Conservation (phyloP, 1,140 invertebrate species). For the Drosophila virilis region DNA sequence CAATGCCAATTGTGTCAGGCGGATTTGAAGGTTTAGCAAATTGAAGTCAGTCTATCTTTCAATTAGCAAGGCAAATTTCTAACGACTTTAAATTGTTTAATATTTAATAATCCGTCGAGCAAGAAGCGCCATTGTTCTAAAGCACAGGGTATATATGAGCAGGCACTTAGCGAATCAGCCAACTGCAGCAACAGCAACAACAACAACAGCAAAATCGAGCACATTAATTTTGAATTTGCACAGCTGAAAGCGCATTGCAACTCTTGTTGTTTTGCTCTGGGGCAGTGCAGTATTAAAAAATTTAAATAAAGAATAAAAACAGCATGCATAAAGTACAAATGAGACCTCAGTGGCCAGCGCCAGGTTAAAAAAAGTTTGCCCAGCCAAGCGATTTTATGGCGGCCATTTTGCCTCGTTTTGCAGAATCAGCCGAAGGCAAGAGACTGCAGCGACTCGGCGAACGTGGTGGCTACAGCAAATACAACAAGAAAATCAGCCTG, state of each 20-base stretch:
- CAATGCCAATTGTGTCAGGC: constrained; percentile 8
- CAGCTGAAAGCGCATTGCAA: constrained; percentile 61
- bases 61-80: constrained; percentile 50
- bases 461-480: constrained; percentile 88
- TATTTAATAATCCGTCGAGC: constrained; percentile 69
- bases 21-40: constrained; percentile 17
- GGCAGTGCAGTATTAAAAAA: constrained; percentile 3
- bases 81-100: constrained; percentile 65
- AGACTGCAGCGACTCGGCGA: constrained; percentile 87
- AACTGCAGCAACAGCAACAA: constrained; percentile 21
- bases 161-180: constrained; percentile 45
- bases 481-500: constrained; percentile 87
- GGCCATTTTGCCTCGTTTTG: constrained; percentile 62
- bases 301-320: constrained; percentile 22
- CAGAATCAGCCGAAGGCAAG: constrained; percentile 86
- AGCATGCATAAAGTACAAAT: constrained; percentile 53
- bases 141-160: constrained; percentile 5
- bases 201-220: constrained; percentile 25
- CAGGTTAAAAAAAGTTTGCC: constrained; percentile 56
- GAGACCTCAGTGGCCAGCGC: constrained; percentile 37
- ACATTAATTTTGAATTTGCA: constrained; percentile 79
- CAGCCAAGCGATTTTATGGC: constrained; percentile 61
- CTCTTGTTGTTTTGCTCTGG: constrained; percentile 3
- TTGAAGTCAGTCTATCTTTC: constrained; percentile 9
- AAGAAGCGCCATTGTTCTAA: constrained; percentile 59